Conservation (phyloP, 2,888 invertebrate species). For the Diploptera punctata region DNA sequence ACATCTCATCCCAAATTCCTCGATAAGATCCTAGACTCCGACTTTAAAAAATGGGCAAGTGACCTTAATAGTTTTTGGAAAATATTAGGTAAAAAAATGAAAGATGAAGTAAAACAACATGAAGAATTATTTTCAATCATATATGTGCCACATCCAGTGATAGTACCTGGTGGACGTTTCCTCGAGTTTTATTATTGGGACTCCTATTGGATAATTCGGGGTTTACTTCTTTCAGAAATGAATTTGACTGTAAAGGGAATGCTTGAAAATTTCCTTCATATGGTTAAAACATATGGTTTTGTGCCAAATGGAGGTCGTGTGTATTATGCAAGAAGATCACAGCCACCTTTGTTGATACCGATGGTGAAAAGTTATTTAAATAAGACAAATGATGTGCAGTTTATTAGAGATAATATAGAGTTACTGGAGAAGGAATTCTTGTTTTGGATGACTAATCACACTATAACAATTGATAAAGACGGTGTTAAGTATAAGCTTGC, state of each 20-base stretch:
- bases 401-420: slow-evolving; percentile 67
- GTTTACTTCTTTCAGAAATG: slow-evolving; percentile 80
- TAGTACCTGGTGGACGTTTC: slow-evolving; percentile 83
- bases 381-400: slow-evolving; percentile 67
- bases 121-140: slow-evolving; percentile 84
- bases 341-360: slow-evolving; percentile 71
- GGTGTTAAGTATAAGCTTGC: slow-evolving; percentile 70
- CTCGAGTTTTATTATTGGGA: slow-evolving; percentile 87
- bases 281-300: slow-evolving; percentile 71
- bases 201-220: slow-evolving; percentile 85
- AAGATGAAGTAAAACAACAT: slow-evolving; percentile 69
- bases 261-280: slow-evolving; percentile 74
- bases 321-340: slow-evolving; percentile 76
- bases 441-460: slow-evolving; percentile 83
- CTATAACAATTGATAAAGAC: slow-evolving; percentile 66
- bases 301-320: slow-evolving; percentile 85
- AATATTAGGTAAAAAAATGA: slow-evolving; percentile 78
- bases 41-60: slow-evolving; percentile 74
- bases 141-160: slow-evolving; percentile 83
- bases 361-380: slow-evolving; percentile 76
- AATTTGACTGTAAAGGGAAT: slow-evolving; percentile 73
- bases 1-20: slow-evolving; percentile 74
- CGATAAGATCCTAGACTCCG: slow-evolving; percentile 71
- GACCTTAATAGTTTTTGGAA: slow-evolving; percentile 78
- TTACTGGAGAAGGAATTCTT: slow-evolving; percentile 78